Evolutionary conservation across 2,888 invertebrate genomes (phyloP).

Genomic region (Apoda limacodes): DNA sequence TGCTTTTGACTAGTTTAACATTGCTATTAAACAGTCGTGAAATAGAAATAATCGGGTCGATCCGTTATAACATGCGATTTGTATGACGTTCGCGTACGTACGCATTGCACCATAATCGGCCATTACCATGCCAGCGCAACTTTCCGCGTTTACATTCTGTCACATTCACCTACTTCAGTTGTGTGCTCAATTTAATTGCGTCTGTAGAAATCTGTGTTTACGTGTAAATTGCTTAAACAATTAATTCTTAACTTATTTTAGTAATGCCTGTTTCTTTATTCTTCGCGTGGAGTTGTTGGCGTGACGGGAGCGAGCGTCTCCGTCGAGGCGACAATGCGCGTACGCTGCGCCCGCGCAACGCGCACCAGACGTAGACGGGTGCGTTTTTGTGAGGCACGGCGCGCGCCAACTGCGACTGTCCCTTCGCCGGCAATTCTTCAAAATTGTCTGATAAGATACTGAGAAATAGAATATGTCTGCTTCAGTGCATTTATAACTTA

Average conservation of each 20-base stretch:
- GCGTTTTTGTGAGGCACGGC: constrained; percentile 59
- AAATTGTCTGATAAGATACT: constrained; percentile 47
- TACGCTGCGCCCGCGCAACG: constrained; percentile 30
- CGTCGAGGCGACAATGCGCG: constrained; percentile 10
- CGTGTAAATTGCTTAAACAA: constrained; percentile 21
- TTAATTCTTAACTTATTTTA: too few relatives aligned
- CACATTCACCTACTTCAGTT: constrained; percentile 32
- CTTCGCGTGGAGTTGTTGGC: constrained; percentile 15
- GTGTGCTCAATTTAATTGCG: background rate
- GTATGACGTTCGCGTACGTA: constrained; percentile 56
- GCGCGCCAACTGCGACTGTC: constrained; percentile 38
- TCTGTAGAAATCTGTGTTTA: constrained; percentile 24
- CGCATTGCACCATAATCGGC: constrained; percentile 28
- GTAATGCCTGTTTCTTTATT: constrained; percentile 13
- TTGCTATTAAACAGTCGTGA: constrained; percentile 70
- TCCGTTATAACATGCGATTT: constrained; percentile 65
- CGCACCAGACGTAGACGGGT: constrained; percentile 41
- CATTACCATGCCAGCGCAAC: constrained; percentile 49
- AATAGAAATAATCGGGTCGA: constrained; percentile 68
- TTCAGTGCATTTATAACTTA: constrained; percentile 28
- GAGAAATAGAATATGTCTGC: constrained; percentile 48
- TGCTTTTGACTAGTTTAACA: constrained; percentile 66
- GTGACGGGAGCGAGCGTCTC: constrained; percentile 15
- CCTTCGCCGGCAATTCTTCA: constrained; percentile 42
- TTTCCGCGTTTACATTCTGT: constrained; percentile 39